Percentiles rank a stretch among this genome's conserved stretches.
Conservation (phyloP, 2,888 invertebrate species). For the Glyphotaelius pellucidus region DNA sequence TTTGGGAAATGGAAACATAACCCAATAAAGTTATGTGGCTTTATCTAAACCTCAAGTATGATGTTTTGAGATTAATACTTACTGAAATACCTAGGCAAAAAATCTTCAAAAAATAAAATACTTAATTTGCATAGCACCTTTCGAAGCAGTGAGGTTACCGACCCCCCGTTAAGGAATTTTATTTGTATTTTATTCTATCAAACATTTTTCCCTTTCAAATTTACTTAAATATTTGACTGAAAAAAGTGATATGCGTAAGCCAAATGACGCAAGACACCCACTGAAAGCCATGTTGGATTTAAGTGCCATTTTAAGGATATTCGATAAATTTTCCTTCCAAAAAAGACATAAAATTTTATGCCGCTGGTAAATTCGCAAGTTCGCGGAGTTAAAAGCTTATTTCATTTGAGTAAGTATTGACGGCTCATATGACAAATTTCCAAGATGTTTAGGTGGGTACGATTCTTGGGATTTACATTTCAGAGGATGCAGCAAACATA, state of each 20-base stretch:
- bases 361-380: not conserved
- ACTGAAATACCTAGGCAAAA: too few species aligned
- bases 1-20: too few species aligned
- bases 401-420: constrained; percentile 4
- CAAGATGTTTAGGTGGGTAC: not conserved
- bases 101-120: too few species aligned
- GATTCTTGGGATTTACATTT: not conserved
- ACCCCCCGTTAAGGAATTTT: too few species aligned
- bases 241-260: not conserved
- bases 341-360: not conserved
- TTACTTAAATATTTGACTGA: not conserved
- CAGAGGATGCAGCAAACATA: not conserved
- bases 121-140: too few species aligned
- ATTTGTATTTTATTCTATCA: too few species aligned
- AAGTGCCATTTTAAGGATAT: not conserved
- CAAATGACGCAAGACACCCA: not conserved
- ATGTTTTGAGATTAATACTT: too few species aligned
- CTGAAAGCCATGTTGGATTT: not conserved
- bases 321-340: not conserved
- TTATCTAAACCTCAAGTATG: too few species aligned
- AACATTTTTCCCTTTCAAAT: too few species aligned
- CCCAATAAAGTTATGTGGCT: too few species aligned
- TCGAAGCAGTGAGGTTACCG: too few species aligned
- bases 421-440: constrained; percentile 9
- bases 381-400: not conserved